phyloP scores from a whole-genome alignment of 2,888 invertebrate genomes.

The Patella caerulea region DNA sequence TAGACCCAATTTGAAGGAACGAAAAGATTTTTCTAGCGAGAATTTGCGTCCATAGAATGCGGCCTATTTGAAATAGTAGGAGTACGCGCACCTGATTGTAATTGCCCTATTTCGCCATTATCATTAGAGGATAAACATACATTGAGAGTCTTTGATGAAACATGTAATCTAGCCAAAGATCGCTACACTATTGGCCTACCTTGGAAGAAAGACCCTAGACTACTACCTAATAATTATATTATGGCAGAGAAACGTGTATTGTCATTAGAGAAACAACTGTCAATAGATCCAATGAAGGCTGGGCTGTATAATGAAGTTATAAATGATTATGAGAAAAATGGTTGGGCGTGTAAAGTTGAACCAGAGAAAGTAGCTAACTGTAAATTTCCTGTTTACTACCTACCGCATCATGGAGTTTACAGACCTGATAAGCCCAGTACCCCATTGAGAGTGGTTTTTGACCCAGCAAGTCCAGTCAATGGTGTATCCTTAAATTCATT shows the following conservation, averaged over 20 bases:
- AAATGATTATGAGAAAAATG: no score
- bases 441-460: no score
- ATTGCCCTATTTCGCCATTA: conserved; percentile 10
- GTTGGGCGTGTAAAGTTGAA: conserved; percentile 15
- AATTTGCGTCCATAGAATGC: no score
- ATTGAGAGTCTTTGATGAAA: conserved; percentile 15
- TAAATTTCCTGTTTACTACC: conserved; percentile 7
- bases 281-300: conserved; percentile 11
- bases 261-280: conserved; percentile 20
- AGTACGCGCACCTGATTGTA: conserved; percentile 22
- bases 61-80: conserved; percentile 19
- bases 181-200: conserved; percentile 20
- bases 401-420: conserved; percentile 20
- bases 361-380: conserved; percentile 14
- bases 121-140: conserved; percentile 18
- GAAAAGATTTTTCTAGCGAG: no score
- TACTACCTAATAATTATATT: conserved; percentile 20
- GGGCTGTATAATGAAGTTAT: conserved; percentile 16
- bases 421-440: background rate
- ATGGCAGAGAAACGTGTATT: conserved; percentile 18
- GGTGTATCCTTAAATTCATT: no score
- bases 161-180: conserved; percentile 13
- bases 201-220: conserved; percentile 22
- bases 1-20: no score
- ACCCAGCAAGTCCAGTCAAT: no score